phyloP scores from a whole-genome alignment of 2,797 vertebrate genomes.

The Vireo griseus region DNA sequence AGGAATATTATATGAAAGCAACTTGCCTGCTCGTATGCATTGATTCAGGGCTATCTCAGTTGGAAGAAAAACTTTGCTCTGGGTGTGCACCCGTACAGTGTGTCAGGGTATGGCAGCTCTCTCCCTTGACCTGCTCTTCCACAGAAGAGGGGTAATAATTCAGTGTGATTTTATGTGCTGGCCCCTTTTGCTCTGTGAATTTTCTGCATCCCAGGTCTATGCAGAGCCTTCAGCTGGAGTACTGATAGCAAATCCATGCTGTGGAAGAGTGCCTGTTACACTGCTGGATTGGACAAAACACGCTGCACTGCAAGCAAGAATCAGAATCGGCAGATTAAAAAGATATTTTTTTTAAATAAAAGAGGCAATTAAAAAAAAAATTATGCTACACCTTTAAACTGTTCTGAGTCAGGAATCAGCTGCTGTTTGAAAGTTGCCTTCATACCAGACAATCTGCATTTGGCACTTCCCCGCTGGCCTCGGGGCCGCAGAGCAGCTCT shows the following conservation, averaged over 20 bases:
- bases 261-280: fast-evolving
- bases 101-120: not conserved
- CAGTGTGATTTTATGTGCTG: not conserved
- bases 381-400: not conserved
- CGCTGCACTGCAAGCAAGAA: not conserved
- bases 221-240: not conserved
- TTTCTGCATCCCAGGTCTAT: not conserved
- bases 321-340: not conserved
- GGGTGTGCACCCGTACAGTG: not conserved
- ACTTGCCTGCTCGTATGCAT: not conserved
- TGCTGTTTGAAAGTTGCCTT: not conserved
- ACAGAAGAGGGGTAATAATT: not conserved
- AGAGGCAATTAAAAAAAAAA: not conserved
- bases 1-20: slow-evolving; percentile 42
- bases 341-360: not conserved
- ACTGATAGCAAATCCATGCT: not conserved
- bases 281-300: not conserved
- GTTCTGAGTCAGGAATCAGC: not conserved
- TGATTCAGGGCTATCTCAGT: not conserved
- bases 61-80: not conserved
- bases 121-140: not conserved
- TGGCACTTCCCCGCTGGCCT: not conserved
- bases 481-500: not conserved
- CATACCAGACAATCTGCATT: not conserved
- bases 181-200: not conserved